Evolutionary conservation across 2,797 vertebrate genomes (phyloP).

Genomic region (Anabas testudineus): DNA sequence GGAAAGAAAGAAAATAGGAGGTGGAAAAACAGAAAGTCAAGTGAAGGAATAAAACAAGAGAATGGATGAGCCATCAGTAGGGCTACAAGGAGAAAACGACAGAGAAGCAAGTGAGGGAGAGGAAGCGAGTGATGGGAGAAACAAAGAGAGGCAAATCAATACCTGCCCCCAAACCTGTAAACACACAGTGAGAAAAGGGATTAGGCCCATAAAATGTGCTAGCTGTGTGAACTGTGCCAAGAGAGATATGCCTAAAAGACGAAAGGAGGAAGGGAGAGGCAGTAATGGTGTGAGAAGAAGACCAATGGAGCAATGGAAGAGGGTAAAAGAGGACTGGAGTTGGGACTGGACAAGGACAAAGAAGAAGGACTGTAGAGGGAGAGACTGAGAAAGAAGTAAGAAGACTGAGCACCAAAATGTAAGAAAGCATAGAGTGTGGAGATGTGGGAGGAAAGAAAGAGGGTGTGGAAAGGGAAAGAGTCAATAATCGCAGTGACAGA

Average conservation of each 20-base stretch:
- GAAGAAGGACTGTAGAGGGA: constrained; percentile 14
- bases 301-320: constrained; percentile 28
- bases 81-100: constrained; percentile 31
- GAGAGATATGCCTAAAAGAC: constrained; percentile 67
- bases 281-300: constrained; percentile 41
- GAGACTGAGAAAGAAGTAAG: constrained; percentile 1
- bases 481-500: constrained; percentile 27
- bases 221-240: constrained; percentile 60
- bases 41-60: constrained; percentile 50
- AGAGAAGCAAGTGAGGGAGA: constrained; percentile 41
- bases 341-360: constrained; percentile 25
- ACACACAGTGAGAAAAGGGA: constrained; percentile 73
- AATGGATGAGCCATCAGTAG: constrained; percentile 61
- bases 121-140: constrained; percentile 66
- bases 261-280: constrained; percentile 22
- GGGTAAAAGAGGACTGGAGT: constrained; percentile 42
- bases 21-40: constrained; percentile 27
- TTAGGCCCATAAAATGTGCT: constrained; percentile 75
- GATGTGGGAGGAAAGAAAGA: constrained; percentile 34
- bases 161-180: constrained; percentile 78
- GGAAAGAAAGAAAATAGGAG: constrained; percentile 25
- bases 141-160: constrained; percentile 77
- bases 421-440: constrained; percentile 20
- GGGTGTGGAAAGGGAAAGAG: constrained; percentile 10
- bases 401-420: constrained; percentile 28